phyloP scores from a whole-genome alignment of 1,140 invertebrate genomes.

The Caenorhabditis briggsae region DNA sequence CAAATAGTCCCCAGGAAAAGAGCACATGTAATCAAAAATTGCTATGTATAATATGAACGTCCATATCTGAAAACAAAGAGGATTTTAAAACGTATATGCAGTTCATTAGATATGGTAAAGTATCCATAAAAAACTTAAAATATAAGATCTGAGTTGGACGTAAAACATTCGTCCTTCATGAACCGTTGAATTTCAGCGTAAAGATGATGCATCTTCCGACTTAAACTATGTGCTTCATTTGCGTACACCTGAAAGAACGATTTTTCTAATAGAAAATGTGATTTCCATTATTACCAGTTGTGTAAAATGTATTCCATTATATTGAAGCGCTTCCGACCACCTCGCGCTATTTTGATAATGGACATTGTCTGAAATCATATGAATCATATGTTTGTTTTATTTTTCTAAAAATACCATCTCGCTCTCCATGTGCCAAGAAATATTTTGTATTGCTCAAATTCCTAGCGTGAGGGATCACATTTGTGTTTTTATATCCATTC shows the following conservation, averaged over 20 bases:
- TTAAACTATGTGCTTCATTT: slow-evolving; percentile 60
- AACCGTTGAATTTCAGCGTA: slow-evolving; percentile 63
- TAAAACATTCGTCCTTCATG: slow-evolving; percentile 25
- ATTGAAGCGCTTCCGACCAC: slow-evolving; percentile 71
- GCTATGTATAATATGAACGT: too few relatives aligned
- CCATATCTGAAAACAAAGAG: neutral
- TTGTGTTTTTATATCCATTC: slow-evolving; percentile 60
- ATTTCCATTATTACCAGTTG: slow-evolving; percentile 69
- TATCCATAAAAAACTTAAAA: neutral
- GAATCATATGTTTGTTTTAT: neutral
- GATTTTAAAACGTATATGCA: slow-evolving; percentile 14
- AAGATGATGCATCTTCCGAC: slow-evolving; percentile 65
- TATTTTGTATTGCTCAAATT: slow-evolving; percentile 68
- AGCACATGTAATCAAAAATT: too few relatives aligned
- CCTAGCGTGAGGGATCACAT: slow-evolving; percentile 29
- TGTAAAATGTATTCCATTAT: slow-evolving; percentile 74
- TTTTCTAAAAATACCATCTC: slow-evolving; percentile 70
- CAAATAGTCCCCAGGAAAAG: too few relatives aligned
- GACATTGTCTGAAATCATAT: slow-evolving; percentile 73
- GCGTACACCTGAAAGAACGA: slow-evolving; percentile 70
- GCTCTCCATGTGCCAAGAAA: slow-evolving; percentile 74
- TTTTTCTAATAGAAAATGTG: neutral
- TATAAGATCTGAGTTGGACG: neutral
- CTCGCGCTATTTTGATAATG: slow-evolving; percentile 77
- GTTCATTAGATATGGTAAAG: neutral